Base-by-base conservation (phyloP, 2,888 invertebrate species). In the Sarcophaga rosellei region DNA sequence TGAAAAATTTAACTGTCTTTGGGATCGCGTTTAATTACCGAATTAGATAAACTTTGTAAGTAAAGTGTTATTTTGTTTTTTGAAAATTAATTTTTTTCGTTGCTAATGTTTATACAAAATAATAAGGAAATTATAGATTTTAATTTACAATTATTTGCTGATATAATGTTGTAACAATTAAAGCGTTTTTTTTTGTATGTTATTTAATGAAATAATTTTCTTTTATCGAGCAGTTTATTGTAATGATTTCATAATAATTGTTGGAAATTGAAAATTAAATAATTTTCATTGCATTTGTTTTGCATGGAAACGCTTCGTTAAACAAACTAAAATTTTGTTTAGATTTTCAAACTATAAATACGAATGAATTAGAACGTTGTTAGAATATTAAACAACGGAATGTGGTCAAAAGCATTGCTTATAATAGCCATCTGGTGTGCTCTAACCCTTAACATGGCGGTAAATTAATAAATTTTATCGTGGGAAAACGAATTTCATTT, bases 321-420 rank as follows among this genome's bases (percentile, higher is more conserved):
- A 82, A n/a, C 70, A 84, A 77, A 81, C 25, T 5, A 45, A n/a
- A 47, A 35, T 1, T 35, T 8, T 10, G 8, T 8, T 35, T 35
- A 35, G 35, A 35, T 35, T 53, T 53, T 53, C 35, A n/a, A 15
- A 57, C 57, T 86, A 86, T 86, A 86, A 84, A 84, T 69, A 47
- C 15, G 3, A 12, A 17, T n/a, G 20, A n/a, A 53, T 70, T 20
- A 11, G 15, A 62, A 65, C 12, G 17, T 15, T 53, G 5, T 17
- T 12, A 20, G 53, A 62, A 11, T 23, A 78, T 25, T 70, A 63
- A 57, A 23, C 45, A 63, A 75, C 47, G 81, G 69, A 57, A 86
- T 86, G 86, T 75, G 74, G 73, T 81, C 74, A 21, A 86, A 78
- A 86, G 61, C 70, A 70, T n/a, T 84, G 12, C 75, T 75, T 10